Conservation (phyloP, 2,888 invertebrate genomes). For the Hydropsyche betteni region DNA sequence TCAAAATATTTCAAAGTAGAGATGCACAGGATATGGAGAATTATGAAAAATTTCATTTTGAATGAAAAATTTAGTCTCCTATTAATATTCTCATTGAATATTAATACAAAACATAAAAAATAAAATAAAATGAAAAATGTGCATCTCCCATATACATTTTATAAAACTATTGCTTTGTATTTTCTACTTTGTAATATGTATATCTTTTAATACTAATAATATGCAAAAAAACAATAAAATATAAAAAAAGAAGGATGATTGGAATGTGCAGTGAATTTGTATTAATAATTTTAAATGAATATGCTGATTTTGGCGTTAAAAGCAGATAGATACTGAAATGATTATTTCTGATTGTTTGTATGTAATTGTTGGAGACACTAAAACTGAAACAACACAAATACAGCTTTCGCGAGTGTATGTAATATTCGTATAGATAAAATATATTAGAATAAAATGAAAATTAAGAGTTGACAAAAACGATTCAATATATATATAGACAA, state of each 20-base stretch:
- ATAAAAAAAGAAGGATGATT: not conserved
- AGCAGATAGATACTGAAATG: too few relatives aligned
- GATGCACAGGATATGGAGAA: not conserved
- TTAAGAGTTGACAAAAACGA: slow-evolving; percentile 42
- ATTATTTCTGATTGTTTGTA: not conserved
- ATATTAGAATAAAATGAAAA: slow-evolving; percentile 53
- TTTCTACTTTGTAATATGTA: slow-evolving; percentile 1
- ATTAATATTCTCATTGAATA: too few relatives aligned
- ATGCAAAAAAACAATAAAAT: slow-evolving; percentile 11
- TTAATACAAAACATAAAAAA: too few relatives aligned
- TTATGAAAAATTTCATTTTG: too few relatives aligned
- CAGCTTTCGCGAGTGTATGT: not conserved
- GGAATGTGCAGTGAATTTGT: not conserved
- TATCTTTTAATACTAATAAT: not conserved
- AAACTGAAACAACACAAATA: not conserved
- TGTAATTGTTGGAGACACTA: slow-evolving; percentile 25
- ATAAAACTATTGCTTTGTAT: slow-evolving; percentile 1
- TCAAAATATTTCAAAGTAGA: slow-evolving; percentile 5
- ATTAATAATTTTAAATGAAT: too few relatives aligned
- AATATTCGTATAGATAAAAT: slow-evolving; percentile 55
- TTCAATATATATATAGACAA: slow-evolving; percentile 19
- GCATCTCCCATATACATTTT: not conserved
- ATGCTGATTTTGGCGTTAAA: too few relatives aligned
- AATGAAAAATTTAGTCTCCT: too few relatives aligned
- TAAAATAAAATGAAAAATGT: not conserved